A percentile compares a stretch with the other conserved stretches of the same genome.
These are phyloP conservation scores for Dicranocentrus wangi DNA, from an alignment of 2,888 invertebrate genomes.

Conservation along the genomic window DNA sequence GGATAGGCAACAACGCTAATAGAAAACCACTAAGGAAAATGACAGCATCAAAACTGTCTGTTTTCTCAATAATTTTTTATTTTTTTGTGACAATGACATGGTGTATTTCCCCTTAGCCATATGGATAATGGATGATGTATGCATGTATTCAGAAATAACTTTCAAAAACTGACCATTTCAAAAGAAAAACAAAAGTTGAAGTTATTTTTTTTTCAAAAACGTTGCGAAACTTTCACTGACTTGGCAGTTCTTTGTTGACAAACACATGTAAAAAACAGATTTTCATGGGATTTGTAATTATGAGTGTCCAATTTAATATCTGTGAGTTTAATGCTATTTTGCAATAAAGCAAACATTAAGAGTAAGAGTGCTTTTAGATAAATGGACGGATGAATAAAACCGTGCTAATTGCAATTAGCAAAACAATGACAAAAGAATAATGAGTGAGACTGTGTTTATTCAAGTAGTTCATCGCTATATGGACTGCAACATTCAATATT, in stretches of 20 bases:
- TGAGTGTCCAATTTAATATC: conserved; percentile 12
- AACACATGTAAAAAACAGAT: neutral
- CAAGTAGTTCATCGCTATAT: too few species aligned
- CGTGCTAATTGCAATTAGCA: neutral
- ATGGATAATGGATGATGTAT: neutral
- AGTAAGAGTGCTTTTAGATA: neutral
- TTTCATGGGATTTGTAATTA: conserved; percentile 16
- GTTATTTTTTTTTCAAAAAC: neutral
- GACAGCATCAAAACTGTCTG: too few species aligned
- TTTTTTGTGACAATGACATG: conserved; percentile 5
- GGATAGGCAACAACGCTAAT: too few species aligned
- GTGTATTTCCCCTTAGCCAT: neutral
- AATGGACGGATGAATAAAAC: neutral
- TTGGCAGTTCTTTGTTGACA: conserved; percentile 1
- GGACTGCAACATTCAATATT: too few species aligned
- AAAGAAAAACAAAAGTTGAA: neutral
- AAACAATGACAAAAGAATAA: neutral
- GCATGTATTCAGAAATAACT: neutral
- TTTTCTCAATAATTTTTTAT: neutral
- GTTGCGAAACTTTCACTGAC: conserved; percentile 10
- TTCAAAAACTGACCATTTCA: conserved; percentile 7
- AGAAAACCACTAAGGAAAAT: too few species aligned
- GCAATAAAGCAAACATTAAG: conserved; percentile 1
- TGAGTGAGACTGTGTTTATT: too few species aligned
- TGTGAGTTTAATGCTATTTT: neutral